Conservation (phyloP, 2,797 vertebrate genomes). For the Vipera ursinii region DNA sequence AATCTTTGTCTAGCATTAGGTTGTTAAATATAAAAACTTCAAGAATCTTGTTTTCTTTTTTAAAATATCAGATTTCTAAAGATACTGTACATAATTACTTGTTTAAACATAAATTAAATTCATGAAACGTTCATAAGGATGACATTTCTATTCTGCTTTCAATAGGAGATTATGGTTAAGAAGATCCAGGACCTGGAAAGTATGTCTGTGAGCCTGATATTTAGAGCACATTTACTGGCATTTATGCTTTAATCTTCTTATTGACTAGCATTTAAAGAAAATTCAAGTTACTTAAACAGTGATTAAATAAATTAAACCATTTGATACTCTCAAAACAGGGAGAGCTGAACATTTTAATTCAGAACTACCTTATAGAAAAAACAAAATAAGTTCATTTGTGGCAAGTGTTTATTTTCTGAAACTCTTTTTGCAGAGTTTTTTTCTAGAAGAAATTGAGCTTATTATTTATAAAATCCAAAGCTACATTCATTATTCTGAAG, state of each 20-base stretch:
- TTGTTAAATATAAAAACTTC: slow-evolving; percentile 68
- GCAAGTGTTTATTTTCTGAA: neutral
- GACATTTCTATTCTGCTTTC: slow-evolving; percentile 74
- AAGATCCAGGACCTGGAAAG: slow-evolving; percentile 72
- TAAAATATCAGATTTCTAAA: slow-evolving; percentile 73
- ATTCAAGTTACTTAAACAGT: slow-evolving; percentile 60
- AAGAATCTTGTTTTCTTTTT: slow-evolving; percentile 53
- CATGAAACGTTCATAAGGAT: slow-evolving; percentile 67
- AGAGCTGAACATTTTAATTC: slow-evolving; percentile 31
- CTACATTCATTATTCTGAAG: slow-evolving; percentile 8
- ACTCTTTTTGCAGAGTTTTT: neutral
- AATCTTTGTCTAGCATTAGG: slow-evolving; percentile 47
- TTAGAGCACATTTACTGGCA: slow-evolving; percentile 77
- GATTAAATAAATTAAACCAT: slow-evolving; percentile 65
- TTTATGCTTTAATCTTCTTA: slow-evolving; percentile 80
- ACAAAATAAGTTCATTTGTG: neutral
- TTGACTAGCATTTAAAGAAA: slow-evolving; percentile 71
- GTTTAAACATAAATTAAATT: slow-evolving; percentile 73
- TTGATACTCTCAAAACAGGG: slow-evolving; percentile 52
- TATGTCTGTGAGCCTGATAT: slow-evolving; percentile 73
- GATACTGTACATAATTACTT: slow-evolving; percentile 69
- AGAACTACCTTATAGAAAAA: rapidly evolving
- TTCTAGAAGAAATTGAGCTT: neutral
- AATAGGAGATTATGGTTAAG: slow-evolving; percentile 75
- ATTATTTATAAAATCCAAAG: neutral